Percentiles rank a stretch among this genome's conserved stretches.
Evolutionary conservation across 2,113 vertebrate species (phyloP).

Genomic region (Triplophysa siluroides): DNA sequence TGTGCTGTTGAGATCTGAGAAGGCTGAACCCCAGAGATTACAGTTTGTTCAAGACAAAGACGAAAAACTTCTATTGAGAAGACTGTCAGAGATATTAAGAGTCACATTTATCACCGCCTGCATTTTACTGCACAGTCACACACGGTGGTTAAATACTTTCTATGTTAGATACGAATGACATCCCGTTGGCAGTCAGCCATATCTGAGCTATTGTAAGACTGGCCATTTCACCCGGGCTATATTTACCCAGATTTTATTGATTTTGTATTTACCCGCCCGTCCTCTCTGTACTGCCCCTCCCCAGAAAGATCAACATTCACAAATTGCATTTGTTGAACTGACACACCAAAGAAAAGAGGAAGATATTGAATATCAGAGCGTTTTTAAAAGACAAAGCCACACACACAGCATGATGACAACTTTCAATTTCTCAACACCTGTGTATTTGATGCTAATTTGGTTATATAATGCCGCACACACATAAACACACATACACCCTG

Average conservation of each 20-base stretch:
- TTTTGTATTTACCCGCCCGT: constrained; percentile 27
- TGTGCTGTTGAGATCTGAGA: constrained; percentile 41
- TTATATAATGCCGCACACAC: constrained; percentile 21
- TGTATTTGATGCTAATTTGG: constrained; percentile 58
- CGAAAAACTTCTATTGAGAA: neutral
- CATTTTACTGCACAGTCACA: constrained; percentile 39
- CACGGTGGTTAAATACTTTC: constrained; percentile 56
- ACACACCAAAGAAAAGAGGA: constrained; percentile 4
- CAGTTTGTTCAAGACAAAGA: constrained; percentile 1
- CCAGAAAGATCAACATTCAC: constrained; percentile 50
- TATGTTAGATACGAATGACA: constrained; percentile 69
- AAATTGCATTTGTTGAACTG: constrained; percentile 41
- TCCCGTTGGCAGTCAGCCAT: constrained; percentile 31
- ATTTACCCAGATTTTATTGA: constrained; percentile 54
- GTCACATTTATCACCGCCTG: constrained; percentile 35
- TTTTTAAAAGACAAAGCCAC: constrained; percentile 22
- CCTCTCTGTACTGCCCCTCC: constrained; percentile 48
- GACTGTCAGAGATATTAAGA: neutral
- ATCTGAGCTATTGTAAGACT: constrained; percentile 26
- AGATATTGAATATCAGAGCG: constrained; percentile 13
- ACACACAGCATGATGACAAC: neutral
- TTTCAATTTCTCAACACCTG: neutral
- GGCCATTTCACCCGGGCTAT: constrained; percentile 61
- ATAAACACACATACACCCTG: constrained; percentile 1
- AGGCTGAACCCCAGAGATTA: constrained; percentile 36